Conservation (phyloP, 2,113 vertebrate genomes). For the Anas platyrhynchos region DNA sequence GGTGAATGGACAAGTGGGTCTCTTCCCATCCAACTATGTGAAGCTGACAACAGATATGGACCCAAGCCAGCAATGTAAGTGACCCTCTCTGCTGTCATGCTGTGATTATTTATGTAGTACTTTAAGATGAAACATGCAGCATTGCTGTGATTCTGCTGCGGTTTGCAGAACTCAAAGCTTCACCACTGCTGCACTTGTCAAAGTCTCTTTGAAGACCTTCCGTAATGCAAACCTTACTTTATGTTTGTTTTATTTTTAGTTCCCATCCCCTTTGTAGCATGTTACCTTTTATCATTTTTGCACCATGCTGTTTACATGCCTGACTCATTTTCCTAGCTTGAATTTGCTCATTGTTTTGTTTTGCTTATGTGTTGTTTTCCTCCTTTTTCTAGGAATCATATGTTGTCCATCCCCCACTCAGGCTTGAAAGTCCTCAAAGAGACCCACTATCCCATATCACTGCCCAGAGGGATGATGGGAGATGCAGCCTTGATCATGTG, state of each 20-base stretch:
- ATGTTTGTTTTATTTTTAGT: constrained; percentile 60
- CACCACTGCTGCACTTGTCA: constrained; percentile 68
- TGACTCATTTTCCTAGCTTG: constrained; percentile 84
- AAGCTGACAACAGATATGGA: constrained; percentile 97
- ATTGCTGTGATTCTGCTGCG: constrained; percentile 77
- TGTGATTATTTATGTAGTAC: constrained; percentile 23
- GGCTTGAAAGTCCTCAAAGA: constrained; percentile 99
- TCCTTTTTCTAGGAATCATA: constrained; percentile 99
- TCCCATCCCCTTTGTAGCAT: constrained; percentile 79
- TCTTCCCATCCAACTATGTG: constrained; percentile 99
- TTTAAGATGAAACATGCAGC: constrained; percentile 74
- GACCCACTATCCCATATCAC: constrained; percentile 99
- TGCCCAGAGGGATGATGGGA: constrained; percentile 95
- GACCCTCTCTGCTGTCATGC: constrained; percentile 26
- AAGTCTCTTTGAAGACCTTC: constrained; percentile 87
- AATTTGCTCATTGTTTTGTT: constrained; percentile 92
- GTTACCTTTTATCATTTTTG: constrained; percentile 74
- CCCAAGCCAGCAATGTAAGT: constrained; percentile 99
- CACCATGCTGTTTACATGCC: constrained; percentile 79
- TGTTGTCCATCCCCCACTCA: constrained; percentile 99
- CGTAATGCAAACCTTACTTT: constrained; percentile 65
- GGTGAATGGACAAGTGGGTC: constrained; percentile 91
- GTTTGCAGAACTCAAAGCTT: constrained; percentile 71
- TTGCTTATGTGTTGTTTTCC: constrained; percentile 99
- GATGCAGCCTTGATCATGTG: constrained; percentile 95